Evolutionary conservation across 2,888 invertebrate genomes (phyloP).

Genomic region (Tortrix viridana): DNA sequence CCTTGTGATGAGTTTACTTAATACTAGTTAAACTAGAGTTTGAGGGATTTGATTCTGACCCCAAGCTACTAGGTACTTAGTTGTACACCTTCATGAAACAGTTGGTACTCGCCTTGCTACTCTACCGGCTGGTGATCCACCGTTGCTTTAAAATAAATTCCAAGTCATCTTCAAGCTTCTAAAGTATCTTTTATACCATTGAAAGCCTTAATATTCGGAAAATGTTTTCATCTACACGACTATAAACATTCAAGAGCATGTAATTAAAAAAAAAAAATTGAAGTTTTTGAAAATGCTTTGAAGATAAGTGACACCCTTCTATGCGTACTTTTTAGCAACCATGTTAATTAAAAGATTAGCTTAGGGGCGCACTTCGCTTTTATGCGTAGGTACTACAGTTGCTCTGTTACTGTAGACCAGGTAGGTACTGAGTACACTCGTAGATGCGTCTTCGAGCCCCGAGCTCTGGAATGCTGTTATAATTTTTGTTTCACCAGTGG

Average conservation of each 20-base stretch:
- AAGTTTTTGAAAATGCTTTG: slow-evolving; percentile 11
- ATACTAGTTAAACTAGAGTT: slow-evolving; percentile 38
- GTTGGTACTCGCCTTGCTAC: background rate
- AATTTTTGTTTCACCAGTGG: slow-evolving; percentile 45
- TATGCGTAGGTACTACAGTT: slow-evolving; percentile 2
- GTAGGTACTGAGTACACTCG: background rate
- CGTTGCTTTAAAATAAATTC: background rate
- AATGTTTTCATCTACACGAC: background rate
- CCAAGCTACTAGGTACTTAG: slow-evolving; percentile 20
- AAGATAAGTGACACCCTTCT: background rate
- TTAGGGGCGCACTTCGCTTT: slow-evolving; percentile 16
- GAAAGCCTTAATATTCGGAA: background rate
- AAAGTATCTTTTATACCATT: no score
- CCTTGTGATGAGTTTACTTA: slow-evolving; percentile 40
- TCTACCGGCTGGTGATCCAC: background rate
- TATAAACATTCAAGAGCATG: background rate
- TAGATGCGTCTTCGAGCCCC: slow-evolving; percentile 15
- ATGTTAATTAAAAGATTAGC: slow-evolving; percentile 19
- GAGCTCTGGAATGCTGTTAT: slow-evolving; percentile 28
- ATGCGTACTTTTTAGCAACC: background rate
- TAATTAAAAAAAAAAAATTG: slow-evolving; percentile 7
- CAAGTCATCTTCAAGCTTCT: background rate
- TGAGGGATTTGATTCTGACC: slow-evolving; percentile 38
- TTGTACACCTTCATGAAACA: slow-evolving; percentile 11
- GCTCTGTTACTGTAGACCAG: background rate